Evolutionary conservation across 2,888 invertebrate species (phyloP).

Genomic region (Mimas tiliae): DNA sequence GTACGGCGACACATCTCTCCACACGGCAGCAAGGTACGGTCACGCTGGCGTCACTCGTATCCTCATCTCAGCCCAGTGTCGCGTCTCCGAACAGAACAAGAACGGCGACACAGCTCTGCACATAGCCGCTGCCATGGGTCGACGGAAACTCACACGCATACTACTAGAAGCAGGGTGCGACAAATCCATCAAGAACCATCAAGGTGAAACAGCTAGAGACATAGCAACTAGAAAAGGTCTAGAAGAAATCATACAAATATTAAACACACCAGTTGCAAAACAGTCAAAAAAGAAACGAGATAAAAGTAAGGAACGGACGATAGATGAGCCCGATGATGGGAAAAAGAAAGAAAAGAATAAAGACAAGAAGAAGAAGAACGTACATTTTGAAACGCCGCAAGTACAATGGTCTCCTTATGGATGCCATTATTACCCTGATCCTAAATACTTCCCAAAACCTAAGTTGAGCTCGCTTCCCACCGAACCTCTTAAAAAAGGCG

Average conservation of each 20-base stretch:
- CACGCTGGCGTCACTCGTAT: slow-evolving; percentile 98
- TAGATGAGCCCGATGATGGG: slow-evolving; percentile 80
- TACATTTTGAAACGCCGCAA: slow-evolving; percentile 81
- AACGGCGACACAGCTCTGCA: slow-evolving; percentile 98
- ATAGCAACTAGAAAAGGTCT: slow-evolving; percentile 95
- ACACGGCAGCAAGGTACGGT: slow-evolving; percentile 97
- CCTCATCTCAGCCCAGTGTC: slow-evolving; percentile 94
- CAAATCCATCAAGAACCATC: slow-evolving; percentile 89
- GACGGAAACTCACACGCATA: slow-evolving; percentile 95
- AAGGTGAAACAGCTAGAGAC: slow-evolving; percentile 94
- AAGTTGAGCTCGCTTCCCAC: slow-evolving; percentile 93
- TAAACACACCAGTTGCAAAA: slow-evolving; percentile 84
- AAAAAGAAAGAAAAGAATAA: slow-evolving; percentile 76
- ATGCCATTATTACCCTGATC: slow-evolving; percentile 95
- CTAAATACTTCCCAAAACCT: slow-evolving; percentile 93
- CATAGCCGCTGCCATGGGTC: slow-evolving; percentile 96
- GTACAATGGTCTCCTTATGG: slow-evolving; percentile 95
- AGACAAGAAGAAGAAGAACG: slow-evolving; percentile 79
- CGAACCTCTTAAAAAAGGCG: slow-evolving; percentile 93
- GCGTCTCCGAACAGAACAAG: slow-evolving; percentile 95
- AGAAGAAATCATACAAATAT: slow-evolving; percentile 92
- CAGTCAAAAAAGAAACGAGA: slow-evolving; percentile 75
- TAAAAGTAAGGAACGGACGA: slow-evolving; percentile 81
- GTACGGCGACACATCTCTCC: slow-evolving; percentile 97
- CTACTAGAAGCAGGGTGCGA: slow-evolving; percentile 94